phyloP scores from a whole-genome alignment of 2,888 invertebrate species.

The Parnassius orleans region DNA sequence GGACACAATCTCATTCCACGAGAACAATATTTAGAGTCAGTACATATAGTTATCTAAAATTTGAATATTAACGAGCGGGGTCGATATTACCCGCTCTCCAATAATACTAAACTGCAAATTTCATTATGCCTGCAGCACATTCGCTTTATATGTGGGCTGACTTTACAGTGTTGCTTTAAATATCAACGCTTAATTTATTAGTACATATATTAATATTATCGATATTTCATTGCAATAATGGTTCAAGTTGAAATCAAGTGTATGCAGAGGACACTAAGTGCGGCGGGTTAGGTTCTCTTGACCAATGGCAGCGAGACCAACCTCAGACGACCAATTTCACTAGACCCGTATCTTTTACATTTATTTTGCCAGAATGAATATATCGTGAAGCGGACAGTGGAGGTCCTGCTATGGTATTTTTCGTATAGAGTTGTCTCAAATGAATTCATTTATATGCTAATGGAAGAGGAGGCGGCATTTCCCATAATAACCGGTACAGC shows the following conservation, averaged over 20 bases:
- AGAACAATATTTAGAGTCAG: conserved; percentile 8
- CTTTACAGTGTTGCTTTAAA: conserved; percentile 59
- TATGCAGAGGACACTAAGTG: conserved; percentile 39
- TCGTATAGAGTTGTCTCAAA: conserved; percentile 74
- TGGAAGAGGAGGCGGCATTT: conserved; percentile 60
- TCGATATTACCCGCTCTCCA: conserved; percentile 32
- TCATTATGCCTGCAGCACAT: conserved; percentile 55
- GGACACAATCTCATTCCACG: background rate
- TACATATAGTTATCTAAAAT: conserved; percentile 31
- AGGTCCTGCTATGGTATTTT: conserved; percentile 45
- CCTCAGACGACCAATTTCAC: conserved; percentile 9
- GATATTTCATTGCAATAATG: conserved; percentile 60
- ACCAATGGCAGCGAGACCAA: conserved; percentile 46
- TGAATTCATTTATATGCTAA: conserved; percentile 78
- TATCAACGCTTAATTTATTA: conserved; percentile 61
- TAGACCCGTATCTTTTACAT: conserved; percentile 10
- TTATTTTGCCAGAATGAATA: conserved; percentile 24
- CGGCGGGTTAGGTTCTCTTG: conserved; percentile 38
- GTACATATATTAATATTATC: conserved; percentile 52
- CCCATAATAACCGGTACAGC: conserved; percentile 59
- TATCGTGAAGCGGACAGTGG: conserved; percentile 32
- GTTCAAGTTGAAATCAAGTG: conserved; percentile 42
- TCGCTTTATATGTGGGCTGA: conserved; percentile 44
- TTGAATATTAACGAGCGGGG: conserved; percentile 41
- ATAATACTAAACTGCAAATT: conserved; percentile 66